Evolutionary conservation across 2,113 vertebrate species (phyloP).

Genomic region (Cynopterus brachyotis): DNA sequence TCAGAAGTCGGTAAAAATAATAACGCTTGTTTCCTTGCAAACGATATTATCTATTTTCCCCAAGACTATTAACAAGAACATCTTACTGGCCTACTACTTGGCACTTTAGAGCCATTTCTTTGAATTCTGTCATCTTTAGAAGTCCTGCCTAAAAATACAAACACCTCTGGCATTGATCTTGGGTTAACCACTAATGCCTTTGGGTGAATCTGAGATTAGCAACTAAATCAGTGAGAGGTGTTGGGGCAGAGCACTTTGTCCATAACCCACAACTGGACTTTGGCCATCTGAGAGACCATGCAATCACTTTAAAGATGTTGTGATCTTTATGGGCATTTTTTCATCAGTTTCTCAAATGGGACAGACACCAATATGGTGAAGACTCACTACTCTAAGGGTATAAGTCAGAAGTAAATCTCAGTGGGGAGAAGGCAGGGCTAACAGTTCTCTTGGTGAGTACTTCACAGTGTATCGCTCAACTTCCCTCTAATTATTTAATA

Average conservation of each 20-base stretch:
- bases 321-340: not conserved
- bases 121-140: not conserved
- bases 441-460: not conserved
- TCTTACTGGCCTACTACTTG: not conserved
- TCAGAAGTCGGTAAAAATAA: not conserved
- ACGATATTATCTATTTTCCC: not conserved
- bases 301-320: not conserved
- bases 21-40: not conserved
- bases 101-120: not conserved
- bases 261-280: not conserved
- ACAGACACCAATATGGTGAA: not conserved
- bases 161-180: not conserved
- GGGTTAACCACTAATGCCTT: not conserved
- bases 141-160: not conserved
- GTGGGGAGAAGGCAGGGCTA: not conserved
- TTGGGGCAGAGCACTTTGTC: not conserved
- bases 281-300: not conserved
- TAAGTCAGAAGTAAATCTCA: not conserved
- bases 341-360: not conserved
- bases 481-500: not conserved
- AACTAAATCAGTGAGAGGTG: not conserved
- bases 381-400: not conserved
- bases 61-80: not conserved
- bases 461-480: not conserved
- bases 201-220: not conserved